Percentiles rank a stretch among this genome's conserved stretches.
Conservation (phyloP, 37 sponge, comb jelly and placozoan species). For the Hormiphora californensis region DNA sequence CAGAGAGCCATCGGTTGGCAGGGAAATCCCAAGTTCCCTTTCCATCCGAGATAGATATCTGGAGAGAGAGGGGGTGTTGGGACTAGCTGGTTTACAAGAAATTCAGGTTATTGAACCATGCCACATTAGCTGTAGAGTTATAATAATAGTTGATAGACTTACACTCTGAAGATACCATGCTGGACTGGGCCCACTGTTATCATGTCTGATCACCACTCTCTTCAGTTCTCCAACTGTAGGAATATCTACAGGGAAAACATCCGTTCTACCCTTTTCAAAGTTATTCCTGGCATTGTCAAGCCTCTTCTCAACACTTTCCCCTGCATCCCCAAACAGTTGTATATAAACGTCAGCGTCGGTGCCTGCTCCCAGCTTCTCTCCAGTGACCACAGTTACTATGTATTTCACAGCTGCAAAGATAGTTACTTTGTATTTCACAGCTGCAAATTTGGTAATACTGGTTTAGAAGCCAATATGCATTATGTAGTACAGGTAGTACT, state of each 20-base stretch:
- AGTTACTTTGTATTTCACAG: too few species aligned
- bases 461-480: too few species aligned
- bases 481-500: background rate
- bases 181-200: conserved; percentile 62
- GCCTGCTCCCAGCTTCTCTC: conserved; percentile 57
- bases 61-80: background rate
- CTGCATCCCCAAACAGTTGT: conserved; percentile 59
- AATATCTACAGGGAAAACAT: background rate
- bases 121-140: background rate
- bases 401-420: conserved; percentile 52
- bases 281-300: conserved; percentile 65
- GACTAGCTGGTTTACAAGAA: background rate
- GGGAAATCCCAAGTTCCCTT: conserved; percentile 56
- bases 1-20: conserved; percentile 70
- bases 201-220: conserved; percentile 62
- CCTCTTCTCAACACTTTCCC: conserved; percentile 29
- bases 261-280: conserved; percentile 60
- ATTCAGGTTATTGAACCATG: background rate
- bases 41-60: background rate
- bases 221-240: background rate
- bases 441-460: too few species aligned
- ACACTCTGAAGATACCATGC: conserved; percentile 64
- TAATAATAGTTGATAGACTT: background rate
- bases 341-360: conserved; percentile 72
- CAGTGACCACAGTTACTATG: conserved; percentile 20